Percentiles rank a stretch among this genome's conserved stretches.
phyloP scores from a whole-genome alignment of 1,140 invertebrate species.

The Apis mellifera region DNA sequence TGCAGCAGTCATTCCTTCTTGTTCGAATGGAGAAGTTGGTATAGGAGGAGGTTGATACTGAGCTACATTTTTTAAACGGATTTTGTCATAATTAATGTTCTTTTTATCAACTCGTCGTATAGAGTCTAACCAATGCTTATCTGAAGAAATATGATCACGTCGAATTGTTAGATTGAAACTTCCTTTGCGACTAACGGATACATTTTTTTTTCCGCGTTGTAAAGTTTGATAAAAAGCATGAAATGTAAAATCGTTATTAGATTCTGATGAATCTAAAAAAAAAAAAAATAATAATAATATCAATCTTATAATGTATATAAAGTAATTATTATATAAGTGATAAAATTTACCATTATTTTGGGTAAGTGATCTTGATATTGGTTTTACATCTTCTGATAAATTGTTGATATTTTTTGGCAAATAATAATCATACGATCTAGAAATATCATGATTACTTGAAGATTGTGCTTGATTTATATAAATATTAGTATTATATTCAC shows the following conservation, averaged over 20 bases:
- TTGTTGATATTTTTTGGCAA: constrained; percentile 43
- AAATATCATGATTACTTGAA: constrained; percentile 46
- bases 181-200: constrained; percentile 68
- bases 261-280: constrained; percentile 67
- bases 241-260: constrained; percentile 67
- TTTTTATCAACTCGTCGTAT: constrained; percentile 79
- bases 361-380: constrained; percentile 54
- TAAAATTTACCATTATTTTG: constrained; percentile 66
- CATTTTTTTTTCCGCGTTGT: constrained; percentile 67
- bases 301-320: constrained; percentile 8
- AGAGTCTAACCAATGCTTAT: constrained; percentile 83
- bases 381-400: constrained; percentile 37
- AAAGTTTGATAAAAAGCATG: constrained; percentile 65
- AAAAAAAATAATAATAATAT: constrained; percentile 9
- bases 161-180: constrained; percentile 73
- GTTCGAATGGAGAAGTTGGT: constrained; percentile 72
- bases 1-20: constrained; percentile 76
- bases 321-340: not conserved
- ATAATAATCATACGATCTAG: constrained; percentile 46
- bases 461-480: constrained; percentile 33
- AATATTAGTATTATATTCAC: constrained; percentile 24
- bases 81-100: constrained; percentile 58
- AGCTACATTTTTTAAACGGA: constrained; percentile 82
- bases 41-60: constrained; percentile 82
- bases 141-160: constrained; percentile 65